phyloP scores from a whole-genome alignment of 2,113 vertebrate species.

The Orcinus orca region DNA sequence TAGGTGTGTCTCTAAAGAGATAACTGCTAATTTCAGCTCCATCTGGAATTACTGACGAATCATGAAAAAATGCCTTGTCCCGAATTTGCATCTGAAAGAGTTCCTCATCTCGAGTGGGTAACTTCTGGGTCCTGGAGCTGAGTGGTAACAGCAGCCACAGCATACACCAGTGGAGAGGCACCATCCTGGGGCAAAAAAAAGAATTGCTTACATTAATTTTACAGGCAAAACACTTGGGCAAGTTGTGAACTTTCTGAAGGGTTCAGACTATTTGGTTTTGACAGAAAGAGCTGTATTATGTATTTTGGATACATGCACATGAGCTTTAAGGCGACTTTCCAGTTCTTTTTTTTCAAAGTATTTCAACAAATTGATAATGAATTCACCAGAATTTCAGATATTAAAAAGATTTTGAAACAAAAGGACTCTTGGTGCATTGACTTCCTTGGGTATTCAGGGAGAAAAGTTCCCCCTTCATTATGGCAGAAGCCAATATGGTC shows the following conservation, averaged over 20 bases:
- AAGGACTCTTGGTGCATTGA: neutral
- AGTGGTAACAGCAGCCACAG: conserved; percentile 85
- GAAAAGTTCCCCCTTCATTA: neutral
- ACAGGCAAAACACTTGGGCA: neutral
- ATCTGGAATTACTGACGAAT: conserved; percentile 94
- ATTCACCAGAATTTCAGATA: neutral
- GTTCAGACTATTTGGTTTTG: neutral
- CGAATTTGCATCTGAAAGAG: conserved; percentile 98
- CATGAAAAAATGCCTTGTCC: conserved; percentile 94
- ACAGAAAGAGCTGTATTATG: accelerated
- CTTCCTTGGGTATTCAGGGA: neutral
- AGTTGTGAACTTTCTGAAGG: no score
- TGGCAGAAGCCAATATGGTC: neutral
- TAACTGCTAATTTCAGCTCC: conserved; percentile 97
- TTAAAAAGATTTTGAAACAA: neutral
- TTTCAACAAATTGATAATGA: neutral
- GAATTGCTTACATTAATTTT: neutral
- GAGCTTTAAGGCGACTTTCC: neutral
- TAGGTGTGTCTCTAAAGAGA: conserved; percentile 96
- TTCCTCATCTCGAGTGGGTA: conserved; percentile 96
- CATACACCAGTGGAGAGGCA: conserved; percentile 79
- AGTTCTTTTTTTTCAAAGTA: neutral
- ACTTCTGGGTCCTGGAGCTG: conserved; percentile 88
- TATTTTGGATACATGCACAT: neutral
- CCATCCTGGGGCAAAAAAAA: conserved; percentile 88